These are phyloP conservation scores for Mythimna lalbum DNA, from an alignment of 2,888 invertebrate genomes.

Conservation along the genomic window DNA sequence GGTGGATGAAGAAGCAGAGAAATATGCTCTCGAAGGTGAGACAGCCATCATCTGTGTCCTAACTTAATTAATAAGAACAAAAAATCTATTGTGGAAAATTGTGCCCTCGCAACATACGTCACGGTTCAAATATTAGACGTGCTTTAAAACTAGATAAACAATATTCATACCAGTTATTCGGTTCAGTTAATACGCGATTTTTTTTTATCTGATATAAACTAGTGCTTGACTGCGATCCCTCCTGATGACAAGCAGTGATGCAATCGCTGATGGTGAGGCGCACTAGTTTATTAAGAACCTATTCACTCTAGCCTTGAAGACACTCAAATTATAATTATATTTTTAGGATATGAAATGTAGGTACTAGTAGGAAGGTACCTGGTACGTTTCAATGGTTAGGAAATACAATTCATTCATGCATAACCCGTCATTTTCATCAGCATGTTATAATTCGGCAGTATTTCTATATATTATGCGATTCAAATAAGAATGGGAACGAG, in stretches of 20 bases:
- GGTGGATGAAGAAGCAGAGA: constrained; percentile 33
- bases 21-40: constrained; percentile 49
- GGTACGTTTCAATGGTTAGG: neutral
- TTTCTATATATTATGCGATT: neutral
- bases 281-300: no score
- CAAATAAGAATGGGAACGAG: no score
- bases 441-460: neutral
- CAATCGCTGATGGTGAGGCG: no score
- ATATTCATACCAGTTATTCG: neutral
- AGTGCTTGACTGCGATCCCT: no score
- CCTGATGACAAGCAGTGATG: no score
- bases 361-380: neutral
- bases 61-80: neutral
- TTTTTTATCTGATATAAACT: no score
- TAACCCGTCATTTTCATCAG: constrained; percentile 9
- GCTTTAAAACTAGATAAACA: neutral
- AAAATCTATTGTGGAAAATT: constrained; percentile 14
- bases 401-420: neutral
- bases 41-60: constrained; percentile 37
- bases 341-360: neutral
- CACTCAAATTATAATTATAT: no score
- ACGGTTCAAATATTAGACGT: neutral
- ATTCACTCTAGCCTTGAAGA: no score
- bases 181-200: constrained; percentile 19
- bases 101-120: constrained; percentile 29